These are phyloP conservation scores for Bombus sibiricus DNA, from an alignment of 1,140 invertebrate genomes.

Conservation along the genomic window DNA sequence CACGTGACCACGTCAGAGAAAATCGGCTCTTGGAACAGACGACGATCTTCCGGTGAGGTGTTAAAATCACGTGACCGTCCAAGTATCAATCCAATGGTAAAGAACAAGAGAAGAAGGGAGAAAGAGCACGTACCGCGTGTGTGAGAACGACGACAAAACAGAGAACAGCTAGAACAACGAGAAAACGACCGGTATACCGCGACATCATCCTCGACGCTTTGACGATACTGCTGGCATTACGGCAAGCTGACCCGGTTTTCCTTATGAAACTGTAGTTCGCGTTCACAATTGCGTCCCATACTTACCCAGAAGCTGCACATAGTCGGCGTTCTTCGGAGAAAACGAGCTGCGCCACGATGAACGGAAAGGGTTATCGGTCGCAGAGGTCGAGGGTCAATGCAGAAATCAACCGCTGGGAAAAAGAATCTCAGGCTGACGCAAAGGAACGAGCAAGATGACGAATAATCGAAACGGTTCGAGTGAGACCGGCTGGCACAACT, in stretches of 20 bases:
- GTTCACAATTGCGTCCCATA: constrained; percentile 1
- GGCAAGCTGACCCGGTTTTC: constrained; percentile 42
- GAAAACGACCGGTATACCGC: constrained; percentile 30
- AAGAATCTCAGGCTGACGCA: neutral
- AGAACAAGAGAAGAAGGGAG: neutral
- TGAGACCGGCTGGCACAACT: neutral
- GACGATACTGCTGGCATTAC: constrained; percentile 49
- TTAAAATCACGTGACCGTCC: neutral
- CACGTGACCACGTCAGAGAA: too few relatives aligned
- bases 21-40: neutral
- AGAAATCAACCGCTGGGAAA: neutral
- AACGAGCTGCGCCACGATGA: constrained; percentile 30
- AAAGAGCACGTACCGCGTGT: constrained; percentile 59
- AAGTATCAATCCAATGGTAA: neutral
- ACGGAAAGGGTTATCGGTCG: constrained; percentile 51
- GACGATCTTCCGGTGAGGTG: neutral
- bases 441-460: neutral
- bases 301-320: constrained; percentile 43
- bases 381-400: constrained; percentile 41
- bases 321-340: constrained; percentile 12
- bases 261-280: constrained; percentile 24
- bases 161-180: constrained; percentile 30
- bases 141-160: neutral
- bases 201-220: constrained; percentile 62
- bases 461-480: neutral